Evolutionary conservation across 2,888 invertebrate genomes (phyloP).

Genomic region (Willowsia nigromaculata): DNA sequence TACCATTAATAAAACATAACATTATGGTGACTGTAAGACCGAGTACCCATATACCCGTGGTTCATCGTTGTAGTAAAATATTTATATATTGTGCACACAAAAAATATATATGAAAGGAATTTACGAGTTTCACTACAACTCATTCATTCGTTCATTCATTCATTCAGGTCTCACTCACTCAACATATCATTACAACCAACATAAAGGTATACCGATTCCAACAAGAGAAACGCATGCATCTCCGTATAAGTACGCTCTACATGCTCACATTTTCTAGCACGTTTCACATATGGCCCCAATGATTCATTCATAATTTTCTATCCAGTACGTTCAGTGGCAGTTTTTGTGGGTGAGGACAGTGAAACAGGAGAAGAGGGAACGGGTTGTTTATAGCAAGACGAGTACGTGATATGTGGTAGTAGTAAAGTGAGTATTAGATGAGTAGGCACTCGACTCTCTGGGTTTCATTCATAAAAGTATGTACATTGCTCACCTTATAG

Average conservation of each 20-base stretch:
- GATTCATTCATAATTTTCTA: slow-evolving; percentile 56
- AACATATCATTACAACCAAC: neutral
- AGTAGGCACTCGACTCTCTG: neutral
- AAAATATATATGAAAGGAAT: neutral
- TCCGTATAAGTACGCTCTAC: neutral
- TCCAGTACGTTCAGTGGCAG: slow-evolving; percentile 24
- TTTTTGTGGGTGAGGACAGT: slow-evolving; percentile 11
- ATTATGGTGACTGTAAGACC: neutral
- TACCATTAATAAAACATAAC: neutral
- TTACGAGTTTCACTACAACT: slow-evolving; percentile 4
- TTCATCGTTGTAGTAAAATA: neutral
- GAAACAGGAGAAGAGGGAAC: neutral
- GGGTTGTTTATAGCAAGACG: neutral
- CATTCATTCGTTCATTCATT: neutral
- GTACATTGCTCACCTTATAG: neutral
- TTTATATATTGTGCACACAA: neutral
- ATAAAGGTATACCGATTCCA: neutral
- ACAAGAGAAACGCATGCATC: neutral
- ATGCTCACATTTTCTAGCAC: slow-evolving; percentile 22
- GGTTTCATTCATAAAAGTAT: slow-evolving; percentile 23
- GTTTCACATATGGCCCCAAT: slow-evolving; percentile 37
- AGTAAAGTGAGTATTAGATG: neutral
- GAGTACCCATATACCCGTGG: neutral
- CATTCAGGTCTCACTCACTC: slow-evolving; percentile 20
- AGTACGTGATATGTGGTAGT: neutral